These are phyloP conservation scores for Rhagonycha lutea DNA, from an alignment of 2,888 invertebrate species.

Conservation along the genomic window DNA sequence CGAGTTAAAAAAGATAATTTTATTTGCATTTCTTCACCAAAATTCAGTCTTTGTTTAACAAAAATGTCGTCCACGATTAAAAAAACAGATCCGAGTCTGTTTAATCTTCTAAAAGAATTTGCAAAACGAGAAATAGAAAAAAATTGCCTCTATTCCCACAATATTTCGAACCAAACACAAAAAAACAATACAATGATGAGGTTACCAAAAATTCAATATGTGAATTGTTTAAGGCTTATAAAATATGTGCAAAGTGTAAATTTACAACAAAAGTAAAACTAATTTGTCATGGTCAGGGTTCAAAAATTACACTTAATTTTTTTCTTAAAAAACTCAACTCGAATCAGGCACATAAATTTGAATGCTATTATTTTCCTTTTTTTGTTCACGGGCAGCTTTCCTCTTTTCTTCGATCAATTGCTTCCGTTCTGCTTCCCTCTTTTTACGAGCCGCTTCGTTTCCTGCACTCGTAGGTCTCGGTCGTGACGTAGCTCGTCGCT, in stretches of 20 bases:
- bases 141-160: background rate
- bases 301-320: constrained; percentile 17
- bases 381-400: constrained; percentile 58
- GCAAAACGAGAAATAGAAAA: background rate
- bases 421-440: constrained; percentile 71
- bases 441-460: constrained; percentile 58
- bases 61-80: background rate
- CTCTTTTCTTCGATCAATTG: constrained; percentile 79
- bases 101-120: background rate
- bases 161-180: background rate
- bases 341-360: constrained; percentile 55
- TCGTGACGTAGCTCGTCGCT: constrained; percentile 32
- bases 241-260: background rate
- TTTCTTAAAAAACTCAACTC: constrained; percentile 46
- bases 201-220: background rate
- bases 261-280: background rate
- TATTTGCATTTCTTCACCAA: constrained; percentile 2
- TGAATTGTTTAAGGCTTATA: background rate
- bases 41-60: constrained; percentile 19
- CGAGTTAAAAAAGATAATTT: background rate
- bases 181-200: background rate
- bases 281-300: constrained; percentile 7
- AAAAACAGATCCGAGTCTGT: constrained; percentile 5
- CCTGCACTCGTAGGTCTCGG: constrained; percentile 50
- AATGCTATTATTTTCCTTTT: constrained; percentile 44